Percentiles rank a stretch among this genome's conserved stretches.
Conservation (phyloP, 2,888 invertebrate genomes). For the Serrognathus titanus region DNA sequence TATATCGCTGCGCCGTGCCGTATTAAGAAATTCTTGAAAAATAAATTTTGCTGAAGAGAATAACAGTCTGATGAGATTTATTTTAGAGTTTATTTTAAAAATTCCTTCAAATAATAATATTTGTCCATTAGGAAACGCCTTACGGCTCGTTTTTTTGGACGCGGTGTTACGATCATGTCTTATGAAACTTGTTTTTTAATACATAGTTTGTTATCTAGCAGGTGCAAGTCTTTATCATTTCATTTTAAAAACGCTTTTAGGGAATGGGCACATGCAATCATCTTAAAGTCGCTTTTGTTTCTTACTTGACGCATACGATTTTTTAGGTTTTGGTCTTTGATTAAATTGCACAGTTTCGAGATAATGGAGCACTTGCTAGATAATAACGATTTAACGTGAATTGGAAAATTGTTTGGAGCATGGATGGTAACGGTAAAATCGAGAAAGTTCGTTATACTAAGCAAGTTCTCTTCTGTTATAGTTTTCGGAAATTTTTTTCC, state of each 20-base stretch:
- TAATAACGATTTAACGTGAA: neutral
- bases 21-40: too few species aligned
- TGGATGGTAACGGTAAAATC: neutral
- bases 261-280: neutral
- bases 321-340: slow-evolving; percentile 16
- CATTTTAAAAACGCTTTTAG: neutral
- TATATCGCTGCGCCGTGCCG: too few species aligned
- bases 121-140: too few species aligned
- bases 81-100: too few species aligned
- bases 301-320: neutral
- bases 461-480: slow-evolving; percentile 45
- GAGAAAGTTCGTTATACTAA: neutral
- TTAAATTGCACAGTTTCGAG: slow-evolving; percentile 10
- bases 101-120: too few species aligned
- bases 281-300: slow-evolving; percentile 2
- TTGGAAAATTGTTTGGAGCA: neutral
- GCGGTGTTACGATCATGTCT: too few species aligned
- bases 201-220: neutral
- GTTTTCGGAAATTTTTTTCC: slow-evolving; percentile 88
- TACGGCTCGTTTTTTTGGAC: too few species aligned
- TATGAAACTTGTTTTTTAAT: too few species aligned
- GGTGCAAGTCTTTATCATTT: neutral
- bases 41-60: too few species aligned
- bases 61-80: too few species aligned
- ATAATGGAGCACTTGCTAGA: slow-evolving; percentile 14